These are phyloP conservation scores for Agonopterix alstromeriana DNA, from an alignment of 2,888 invertebrate genomes.

Conservation along the genomic window DNA sequence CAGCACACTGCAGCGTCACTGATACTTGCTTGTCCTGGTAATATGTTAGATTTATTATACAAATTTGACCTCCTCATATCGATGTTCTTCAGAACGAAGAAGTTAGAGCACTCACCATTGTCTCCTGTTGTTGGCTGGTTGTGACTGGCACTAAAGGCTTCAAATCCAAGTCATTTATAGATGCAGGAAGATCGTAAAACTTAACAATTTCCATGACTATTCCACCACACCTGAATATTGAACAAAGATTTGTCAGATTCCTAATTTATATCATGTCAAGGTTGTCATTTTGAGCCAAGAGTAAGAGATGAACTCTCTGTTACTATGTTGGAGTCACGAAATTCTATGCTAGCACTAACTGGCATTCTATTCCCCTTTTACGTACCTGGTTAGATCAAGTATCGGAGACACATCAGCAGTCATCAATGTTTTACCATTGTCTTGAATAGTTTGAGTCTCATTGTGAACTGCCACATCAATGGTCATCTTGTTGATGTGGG, in stretches of 20 bases:
- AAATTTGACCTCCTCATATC: background rate
- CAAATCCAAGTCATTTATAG: background rate
- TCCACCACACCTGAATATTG: background rate
- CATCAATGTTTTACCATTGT: constrained; percentile 18
- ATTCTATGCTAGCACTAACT: no score
- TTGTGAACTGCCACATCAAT: constrained; percentile 31
- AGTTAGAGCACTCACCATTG: background rate
- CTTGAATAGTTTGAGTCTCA: constrained; percentile 22
- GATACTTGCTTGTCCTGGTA: constrained; percentile 15
- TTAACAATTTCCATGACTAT: background rate
- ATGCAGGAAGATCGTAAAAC: background rate
- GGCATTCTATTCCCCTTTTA: background rate
- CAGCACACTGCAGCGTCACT: constrained; percentile 18
- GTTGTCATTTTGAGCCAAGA: no score
- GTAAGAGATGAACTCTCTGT: no score
- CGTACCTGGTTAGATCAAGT: background rate
- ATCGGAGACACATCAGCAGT: constrained; percentile 1
- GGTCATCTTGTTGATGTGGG: constrained; percentile 33
- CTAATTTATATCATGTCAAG: no score
- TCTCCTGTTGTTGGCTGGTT: background rate
- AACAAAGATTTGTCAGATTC: background rate
- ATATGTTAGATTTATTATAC: constrained; percentile 5
- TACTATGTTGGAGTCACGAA: no score
- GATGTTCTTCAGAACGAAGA: no score
- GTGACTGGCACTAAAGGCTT: background rate